These are phyloP conservation scores for Apogon hyalosoma DNA, from an alignment of 2,797 vertebrate genomes.

Conservation along the genomic window DNA sequence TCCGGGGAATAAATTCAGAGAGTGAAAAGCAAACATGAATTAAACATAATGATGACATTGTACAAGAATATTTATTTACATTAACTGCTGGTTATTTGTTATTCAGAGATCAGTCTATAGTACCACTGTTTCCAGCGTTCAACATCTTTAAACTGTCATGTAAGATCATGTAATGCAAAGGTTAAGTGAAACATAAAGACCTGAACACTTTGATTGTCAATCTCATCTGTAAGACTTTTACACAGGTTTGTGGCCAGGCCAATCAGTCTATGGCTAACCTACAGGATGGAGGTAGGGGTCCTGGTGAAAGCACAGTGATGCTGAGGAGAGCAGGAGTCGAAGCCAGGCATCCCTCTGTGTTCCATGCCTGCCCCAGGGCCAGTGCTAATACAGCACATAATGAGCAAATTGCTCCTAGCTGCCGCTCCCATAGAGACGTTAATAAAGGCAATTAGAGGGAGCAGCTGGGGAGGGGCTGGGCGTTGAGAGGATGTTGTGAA, in stretches of 20 bases:
- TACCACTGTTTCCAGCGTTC: neutral
- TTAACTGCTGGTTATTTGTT: constrained; percentile 5
- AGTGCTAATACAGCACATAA: constrained; percentile 82
- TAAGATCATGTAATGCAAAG: neutral
- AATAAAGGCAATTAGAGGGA: constrained; percentile 85
- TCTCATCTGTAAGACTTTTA: constrained; percentile 20
- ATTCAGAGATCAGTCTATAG: constrained; percentile 5
- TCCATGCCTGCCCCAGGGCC: constrained; percentile 79
- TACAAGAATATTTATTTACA: constrained; percentile 22
- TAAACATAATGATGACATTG: constrained; percentile 26
- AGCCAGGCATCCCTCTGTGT: constrained; percentile 79
- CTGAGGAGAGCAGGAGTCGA: constrained; percentile 55
- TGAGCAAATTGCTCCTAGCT: constrained; percentile 84
- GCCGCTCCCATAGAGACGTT: constrained; percentile 85
- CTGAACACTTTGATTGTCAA: neutral
- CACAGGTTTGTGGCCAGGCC: constrained; percentile 26
- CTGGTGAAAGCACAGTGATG: constrained; percentile 63
- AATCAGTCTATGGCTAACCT: constrained; percentile 41
- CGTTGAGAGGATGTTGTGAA: constrained; percentile 73
- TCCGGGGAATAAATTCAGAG: neutral
- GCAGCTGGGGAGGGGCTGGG: constrained; percentile 76
- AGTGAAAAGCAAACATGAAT: constrained; percentile 32
- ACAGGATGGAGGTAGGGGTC: constrained; percentile 67
- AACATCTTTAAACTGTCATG: neutral
- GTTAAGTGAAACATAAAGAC: neutral